A percentile compares a stretch with the other conserved stretches of the same genome.
phyloP scores from a whole-genome alignment of 2,113 vertebrate genomes.

The Salvelinus alpinus region DNA sequence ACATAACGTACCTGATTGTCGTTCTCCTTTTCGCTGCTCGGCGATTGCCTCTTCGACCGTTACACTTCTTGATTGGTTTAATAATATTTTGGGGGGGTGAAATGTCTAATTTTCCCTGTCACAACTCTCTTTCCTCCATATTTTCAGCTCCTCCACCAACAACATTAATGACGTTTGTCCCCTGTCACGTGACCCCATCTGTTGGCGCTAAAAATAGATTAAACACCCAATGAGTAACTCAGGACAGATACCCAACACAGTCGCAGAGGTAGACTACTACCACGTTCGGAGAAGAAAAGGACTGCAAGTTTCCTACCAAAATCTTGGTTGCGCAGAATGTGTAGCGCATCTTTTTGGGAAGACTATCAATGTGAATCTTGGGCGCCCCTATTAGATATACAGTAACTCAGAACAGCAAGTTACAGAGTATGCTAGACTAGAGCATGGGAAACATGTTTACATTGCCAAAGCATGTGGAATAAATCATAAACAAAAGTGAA shows the following conservation, averaged over 20 bases:
- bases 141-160: constrained; percentile 63
- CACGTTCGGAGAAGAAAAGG: neutral
- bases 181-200: constrained; percentile 51
- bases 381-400: neutral
- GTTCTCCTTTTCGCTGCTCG: constrained; percentile 7
- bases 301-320: neutral
- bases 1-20: constrained; percentile 27
- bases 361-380: neutral
- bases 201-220: constrained; percentile 57
- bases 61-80: neutral
- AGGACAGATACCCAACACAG: neutral
- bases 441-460: no score
- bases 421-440: no score
- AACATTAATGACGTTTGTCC: constrained; percentile 60
- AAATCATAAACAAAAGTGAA: no score
- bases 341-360: neutral
- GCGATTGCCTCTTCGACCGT: constrained; percentile 6
- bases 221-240: constrained; percentile 8
- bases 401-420: no score
- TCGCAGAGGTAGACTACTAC: neutral
- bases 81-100: constrained; percentile 1
- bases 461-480: no score
- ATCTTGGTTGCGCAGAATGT: neutral
- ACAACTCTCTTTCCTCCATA: constrained; percentile 64
- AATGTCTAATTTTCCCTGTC: constrained; percentile 40